Base-by-base conservation (phyloP, 2,888 invertebrate species). In the Agrochola litura region DNA sequence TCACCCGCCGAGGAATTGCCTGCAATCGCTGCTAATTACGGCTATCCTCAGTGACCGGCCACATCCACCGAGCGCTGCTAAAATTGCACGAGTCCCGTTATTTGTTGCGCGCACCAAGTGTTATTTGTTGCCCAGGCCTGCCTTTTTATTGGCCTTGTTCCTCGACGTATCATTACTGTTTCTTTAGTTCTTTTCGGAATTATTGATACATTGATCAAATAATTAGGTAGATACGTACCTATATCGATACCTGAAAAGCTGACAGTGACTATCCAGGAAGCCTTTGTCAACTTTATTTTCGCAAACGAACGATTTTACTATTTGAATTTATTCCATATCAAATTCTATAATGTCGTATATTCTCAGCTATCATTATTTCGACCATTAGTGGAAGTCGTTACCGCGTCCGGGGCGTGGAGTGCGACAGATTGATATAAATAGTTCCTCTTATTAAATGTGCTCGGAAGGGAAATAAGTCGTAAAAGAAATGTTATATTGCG, bases 21-120 rank as follows among this genome's bases (percentile, higher is more conserved):
- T 90, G 93, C 95, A 89, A 96, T 95, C 93, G 93, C 89, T 93
- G 93, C 92, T 96, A 96, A 96, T 96, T 96, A 94, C 93, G 92
- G 85, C 91, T 92, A 91, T 91, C 92, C 91, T 91, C 89, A 90
- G 84, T 86, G 85, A 86, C 87, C 87, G 88, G 83, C 75, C 83
- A 90, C 90, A 90, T 89, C 91, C 89, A 92, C 90, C 87, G 88
- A 84, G 89, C 88, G 87, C 83, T 86, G 83, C 83, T 87, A 83
- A 91, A 90, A 89, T 89, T 89, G 86, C 86, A 86, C 85, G 77
- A 85, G 76, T 84, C 77, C 88, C 88, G 90, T 90, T 89, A 86
- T 77, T 72, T 77, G 77, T 82, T 77, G 74, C 78, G 81, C 69
- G 74, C 78, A 79, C 69, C 83, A 75, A 73, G 81, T 75, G 72